Base-by-base conservation (phyloP, 2,113 vertebrate genomes). In the Stictonetta naevosa region DNA sequence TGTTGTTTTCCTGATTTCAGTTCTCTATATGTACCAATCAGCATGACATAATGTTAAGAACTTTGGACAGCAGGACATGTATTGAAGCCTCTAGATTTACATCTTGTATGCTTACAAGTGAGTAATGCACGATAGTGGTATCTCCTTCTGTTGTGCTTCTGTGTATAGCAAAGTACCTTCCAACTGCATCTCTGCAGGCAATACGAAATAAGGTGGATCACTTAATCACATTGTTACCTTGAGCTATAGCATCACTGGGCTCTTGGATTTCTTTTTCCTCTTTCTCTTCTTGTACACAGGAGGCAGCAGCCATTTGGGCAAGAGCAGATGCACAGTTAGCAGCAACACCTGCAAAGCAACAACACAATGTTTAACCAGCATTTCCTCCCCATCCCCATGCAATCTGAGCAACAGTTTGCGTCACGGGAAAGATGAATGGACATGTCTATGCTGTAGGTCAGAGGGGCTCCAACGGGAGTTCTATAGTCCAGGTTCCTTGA, bases 231-330 rank as follows among this genome's bases (percentile, higher is more conserved):
- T 8, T 59, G 15, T 88, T 98, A 99, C 99, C 99, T 98, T 99
- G 99, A 85, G 99, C 86, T 83, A 99, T 99, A 93, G 99, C 72
- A 90, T 99, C 99, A 67, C 98, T 98, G 19, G 96, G 97, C 48
- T 99, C 99, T 20, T 95, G 98, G 77, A 25, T 82, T 93, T 99
- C 99, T 94, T 96, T 98, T 67, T 99, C 99, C 13, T 99, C 99
- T 92, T 98, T 99, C 77, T 99, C 99, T 85, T 99, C 99, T 96
- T 99, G 99, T 67, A 99, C 99, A 90, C 99, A 99, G n/a, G 99
- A 99, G 8, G 99, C 99, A 55, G 99, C 99, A 20, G 99, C 99
- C 99, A 99, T 99, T 97, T 99, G 99, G 42, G 99, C 99, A 85
- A 99, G 98, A 68, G 99, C 99, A 20, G 99, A 99, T 7, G 99